Conservation (phyloP, 2,113 vertebrate genomes). For the Xenopus tropicalis region DNA sequence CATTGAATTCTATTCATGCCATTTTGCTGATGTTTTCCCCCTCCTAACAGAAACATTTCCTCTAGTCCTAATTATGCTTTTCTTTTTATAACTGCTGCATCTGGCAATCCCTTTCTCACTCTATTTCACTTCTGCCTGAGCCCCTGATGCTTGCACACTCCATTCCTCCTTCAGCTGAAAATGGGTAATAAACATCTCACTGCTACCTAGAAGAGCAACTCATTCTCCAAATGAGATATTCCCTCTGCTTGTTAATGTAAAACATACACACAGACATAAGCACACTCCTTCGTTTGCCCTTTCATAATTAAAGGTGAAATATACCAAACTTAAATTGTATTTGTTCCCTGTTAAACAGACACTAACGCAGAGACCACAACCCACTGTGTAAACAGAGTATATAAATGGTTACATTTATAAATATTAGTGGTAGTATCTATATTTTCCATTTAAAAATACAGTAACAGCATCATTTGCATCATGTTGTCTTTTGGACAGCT, state of each 20-base stretch:
- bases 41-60: conserved; percentile 36
- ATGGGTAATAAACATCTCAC: conserved; percentile 3
- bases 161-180: conserved; percentile 4
- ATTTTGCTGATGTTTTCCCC: conserved; percentile 26
- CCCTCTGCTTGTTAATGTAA: conserved; percentile 1
- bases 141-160: conserved; percentile 16
- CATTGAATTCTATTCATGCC: conserved; percentile 25
- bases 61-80: conserved; percentile 44
- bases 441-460: no score
- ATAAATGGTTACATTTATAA: no score
- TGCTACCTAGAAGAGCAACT: not conserved
- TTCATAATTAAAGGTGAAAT: no score
- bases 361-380: no score
- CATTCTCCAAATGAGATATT: not conserved
- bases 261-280: not conserved
- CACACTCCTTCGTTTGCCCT: not conserved
- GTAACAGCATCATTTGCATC: no score
- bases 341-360: no score
- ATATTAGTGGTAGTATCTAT: no score
- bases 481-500: no score
- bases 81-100: conserved; percentile 40
- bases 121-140: conserved; percentile 36
- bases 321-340: no score
- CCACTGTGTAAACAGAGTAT: no score
- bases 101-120: conserved; percentile 41